A percentile compares a stretch with the other conserved stretches of the same genome.
phyloP scores from a whole-genome alignment of 2,113 vertebrate genomes.

The Crotalus helleri region DNA sequence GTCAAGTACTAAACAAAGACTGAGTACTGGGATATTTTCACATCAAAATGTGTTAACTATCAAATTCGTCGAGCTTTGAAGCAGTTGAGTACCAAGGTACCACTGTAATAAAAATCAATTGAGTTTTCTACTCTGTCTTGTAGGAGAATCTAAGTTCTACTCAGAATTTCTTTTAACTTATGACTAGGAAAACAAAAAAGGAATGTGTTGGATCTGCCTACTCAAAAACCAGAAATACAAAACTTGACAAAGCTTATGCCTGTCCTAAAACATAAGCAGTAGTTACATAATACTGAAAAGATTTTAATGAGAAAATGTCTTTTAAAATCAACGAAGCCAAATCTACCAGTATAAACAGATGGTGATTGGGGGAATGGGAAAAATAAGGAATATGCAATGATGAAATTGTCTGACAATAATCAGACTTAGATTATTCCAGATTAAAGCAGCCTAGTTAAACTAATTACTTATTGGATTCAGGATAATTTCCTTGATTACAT shows the following conservation, averaged over 20 bases:
- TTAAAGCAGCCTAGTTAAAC: not conserved
- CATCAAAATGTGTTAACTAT: not conserved
- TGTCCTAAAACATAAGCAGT: not conserved
- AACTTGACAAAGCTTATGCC: not conserved
- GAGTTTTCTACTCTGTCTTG: not conserved
- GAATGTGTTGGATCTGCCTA: not conserved
- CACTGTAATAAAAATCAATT: not conserved
- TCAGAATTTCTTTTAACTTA: not conserved
- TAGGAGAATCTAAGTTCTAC: not conserved
- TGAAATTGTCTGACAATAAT: not conserved
- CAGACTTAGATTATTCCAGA: not conserved
- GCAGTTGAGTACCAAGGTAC: not conserved
- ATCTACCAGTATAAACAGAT: not conserved
- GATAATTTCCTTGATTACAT: not conserved
- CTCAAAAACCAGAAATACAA: not conserved
- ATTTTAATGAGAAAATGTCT: not conserved
- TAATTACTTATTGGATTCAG: not conserved
- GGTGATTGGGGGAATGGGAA: not conserved
- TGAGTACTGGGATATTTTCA: not conserved
- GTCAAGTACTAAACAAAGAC: too few species aligned
- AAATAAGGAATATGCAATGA: not conserved
- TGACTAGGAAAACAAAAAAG: not conserved
- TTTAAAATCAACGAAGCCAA: not conserved
- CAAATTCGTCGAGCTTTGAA: not conserved
- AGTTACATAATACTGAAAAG: not conserved